Conservation (phyloP, 2,113 vertebrate species). For the Gopherus evgoodei region DNA sequence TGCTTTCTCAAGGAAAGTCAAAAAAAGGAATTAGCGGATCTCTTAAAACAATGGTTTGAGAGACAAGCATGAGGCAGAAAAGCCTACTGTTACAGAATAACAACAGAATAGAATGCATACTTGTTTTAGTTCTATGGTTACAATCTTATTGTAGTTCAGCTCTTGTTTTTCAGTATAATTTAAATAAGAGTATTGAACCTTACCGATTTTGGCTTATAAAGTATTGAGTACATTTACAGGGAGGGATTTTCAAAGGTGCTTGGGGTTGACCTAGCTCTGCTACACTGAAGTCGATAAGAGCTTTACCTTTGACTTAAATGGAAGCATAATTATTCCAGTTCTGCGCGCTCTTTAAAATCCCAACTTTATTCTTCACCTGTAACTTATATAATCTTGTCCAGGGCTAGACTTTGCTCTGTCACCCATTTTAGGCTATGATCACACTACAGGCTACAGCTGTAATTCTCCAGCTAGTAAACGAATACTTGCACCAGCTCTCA, state of each 20-base stretch:
- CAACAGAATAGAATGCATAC: not conserved
- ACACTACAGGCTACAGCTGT: not conserved
- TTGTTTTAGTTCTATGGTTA: not conserved
- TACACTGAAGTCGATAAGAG: not conserved
- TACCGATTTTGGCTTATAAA: not conserved
- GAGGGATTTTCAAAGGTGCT: not conserved
- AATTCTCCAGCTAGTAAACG: not conserved
- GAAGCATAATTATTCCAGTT: fast-evolving
- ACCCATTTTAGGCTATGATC: not conserved
- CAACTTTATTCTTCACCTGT: not conserved
- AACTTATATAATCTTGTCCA: not conserved
- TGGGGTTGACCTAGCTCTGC: not conserved
- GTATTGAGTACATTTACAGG: not conserved
- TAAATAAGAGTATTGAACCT: not conserved
- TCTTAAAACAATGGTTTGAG: not conserved
- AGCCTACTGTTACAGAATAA: fast-evolving
- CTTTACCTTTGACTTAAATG: not conserved
- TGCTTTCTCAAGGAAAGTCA: not conserved
- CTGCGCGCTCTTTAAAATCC: not conserved
- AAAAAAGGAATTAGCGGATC: not conserved
- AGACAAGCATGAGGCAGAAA: fast-evolving
- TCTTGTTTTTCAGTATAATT: not conserved
- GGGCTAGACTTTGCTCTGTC: not conserved
- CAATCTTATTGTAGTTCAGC: not conserved
- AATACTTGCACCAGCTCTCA: not conserved